Conservation (phyloP, 2,797 vertebrate genomes). For the Acanthurus tractus region DNA sequence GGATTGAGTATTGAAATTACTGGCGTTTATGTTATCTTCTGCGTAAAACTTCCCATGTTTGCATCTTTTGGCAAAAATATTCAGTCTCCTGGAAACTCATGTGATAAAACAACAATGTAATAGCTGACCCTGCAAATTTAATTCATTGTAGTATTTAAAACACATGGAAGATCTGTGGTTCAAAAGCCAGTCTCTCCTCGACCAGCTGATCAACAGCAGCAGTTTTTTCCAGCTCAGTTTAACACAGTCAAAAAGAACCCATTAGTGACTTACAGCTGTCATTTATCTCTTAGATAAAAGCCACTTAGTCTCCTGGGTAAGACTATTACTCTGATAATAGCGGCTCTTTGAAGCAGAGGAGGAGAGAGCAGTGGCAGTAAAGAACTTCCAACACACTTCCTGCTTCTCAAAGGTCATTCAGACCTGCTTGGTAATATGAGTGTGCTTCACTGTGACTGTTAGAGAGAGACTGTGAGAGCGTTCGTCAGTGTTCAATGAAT, state of each 20-base stretch:
- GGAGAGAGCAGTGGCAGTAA: slow-evolving; percentile 66
- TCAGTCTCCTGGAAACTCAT: not conserved
- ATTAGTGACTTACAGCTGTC: slow-evolving; percentile 49
- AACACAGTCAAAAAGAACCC: slow-evolving; percentile 18
- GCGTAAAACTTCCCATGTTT: not conserved
- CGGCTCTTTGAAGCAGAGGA: slow-evolving; percentile 77
- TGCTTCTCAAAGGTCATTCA: slow-evolving; percentile 57
- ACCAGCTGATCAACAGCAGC: not conserved
- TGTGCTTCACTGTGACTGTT: slow-evolving; percentile 34
- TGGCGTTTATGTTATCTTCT: not conserved
- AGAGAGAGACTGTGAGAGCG: slow-evolving; percentile 3
- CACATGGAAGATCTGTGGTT: not conserved
- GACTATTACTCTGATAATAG: slow-evolving; percentile 68
- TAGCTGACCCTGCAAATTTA: not conserved
- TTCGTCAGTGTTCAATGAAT: not conserved
- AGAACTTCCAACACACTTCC: slow-evolving; percentile 69
- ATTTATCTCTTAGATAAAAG: slow-evolving; percentile 69
- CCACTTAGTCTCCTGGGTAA: slow-evolving; percentile 37
- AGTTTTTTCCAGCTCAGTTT: slow-evolving; percentile 7
- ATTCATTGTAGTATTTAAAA: not conserved
- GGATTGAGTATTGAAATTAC: not conserved
- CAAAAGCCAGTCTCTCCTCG: not conserved
- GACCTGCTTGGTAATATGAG: slow-evolving; percentile 13
- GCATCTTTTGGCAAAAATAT: not conserved
- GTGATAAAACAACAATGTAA: not conserved